phyloP scores from a whole-genome alignment of 2,113 vertebrate genomes.

The Otis tarda region DNA sequence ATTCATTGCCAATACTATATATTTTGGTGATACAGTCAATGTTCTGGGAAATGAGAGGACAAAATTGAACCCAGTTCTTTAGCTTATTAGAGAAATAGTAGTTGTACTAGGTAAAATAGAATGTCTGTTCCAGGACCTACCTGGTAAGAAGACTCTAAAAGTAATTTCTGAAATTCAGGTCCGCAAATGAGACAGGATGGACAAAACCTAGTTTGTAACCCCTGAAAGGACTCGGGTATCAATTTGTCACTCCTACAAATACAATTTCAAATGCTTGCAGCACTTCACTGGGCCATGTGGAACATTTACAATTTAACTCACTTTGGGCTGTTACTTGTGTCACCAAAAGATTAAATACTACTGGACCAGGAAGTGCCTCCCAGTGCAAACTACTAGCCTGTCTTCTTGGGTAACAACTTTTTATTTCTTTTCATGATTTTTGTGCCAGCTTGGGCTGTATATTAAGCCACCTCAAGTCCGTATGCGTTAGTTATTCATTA shows the following conservation, averaged over 20 bases:
- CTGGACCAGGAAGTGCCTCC: neutral
- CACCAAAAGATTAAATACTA: neutral
- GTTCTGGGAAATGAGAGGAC: neutral
- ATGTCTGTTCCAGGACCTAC: neutral
- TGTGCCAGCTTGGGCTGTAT: neutral
- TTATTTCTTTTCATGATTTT: neutral
- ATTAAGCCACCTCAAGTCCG: neutral
- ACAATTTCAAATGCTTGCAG: neutral
- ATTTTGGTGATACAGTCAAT: neutral
- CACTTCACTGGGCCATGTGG: neutral
- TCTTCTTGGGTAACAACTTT: neutral
- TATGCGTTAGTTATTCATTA: neutral
- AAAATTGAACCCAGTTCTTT: neutral
- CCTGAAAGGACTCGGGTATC: neutral
- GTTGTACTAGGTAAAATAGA: neutral
- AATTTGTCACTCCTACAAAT: neutral
- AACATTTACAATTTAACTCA: neutral
- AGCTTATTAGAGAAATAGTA: neutral
- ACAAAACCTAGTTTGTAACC: neutral
- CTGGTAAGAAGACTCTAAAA: neutral
- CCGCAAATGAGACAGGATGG: neutral
- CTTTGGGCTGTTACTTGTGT: neutral
- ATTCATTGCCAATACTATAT: neutral
- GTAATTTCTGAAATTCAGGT: neutral
- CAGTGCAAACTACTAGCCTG: neutral